Base-by-base conservation (phyloP, 2,797 vertebrate genomes). In the Lithobates pipiens region DNA sequence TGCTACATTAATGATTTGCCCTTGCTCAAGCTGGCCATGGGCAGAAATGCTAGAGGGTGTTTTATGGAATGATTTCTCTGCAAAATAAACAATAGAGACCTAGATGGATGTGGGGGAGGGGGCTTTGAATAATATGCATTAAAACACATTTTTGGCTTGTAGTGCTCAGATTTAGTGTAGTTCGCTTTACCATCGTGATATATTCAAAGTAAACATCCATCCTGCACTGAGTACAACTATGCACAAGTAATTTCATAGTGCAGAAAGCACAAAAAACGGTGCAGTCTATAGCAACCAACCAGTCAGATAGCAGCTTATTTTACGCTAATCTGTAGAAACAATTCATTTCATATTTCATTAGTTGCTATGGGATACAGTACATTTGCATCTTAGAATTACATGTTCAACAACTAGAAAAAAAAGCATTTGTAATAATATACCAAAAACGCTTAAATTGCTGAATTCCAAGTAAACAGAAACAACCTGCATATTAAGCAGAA, bases 401-500 rank as follows among this genome's bases (percentile, higher is more conserved):
- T 21, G 61, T 65, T 8, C 23, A 25, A 54, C 50, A 15, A 54
- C 50, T 54, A 54, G 50, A 54, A 54, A 54, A 42, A 72, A 39
- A 39, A 72, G 23, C 18, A 39, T 72, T 39, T 72, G 36, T 72
- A 73, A 73, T 25, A 34, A 44, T n/a, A 25, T 15, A 44, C 34
- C 3, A 23, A 73, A n/a, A 13, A 65, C 61, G n/a, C 23, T 25
- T 25, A 65, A 25, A 65, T 8, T 65, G n/a, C 23, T 65, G 61
- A 65, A 25, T 65, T 65, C 61, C n/a, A 65, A 11, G 71, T 42
- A 44, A 73, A 73, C n/a, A 73, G 39, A 23, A 21, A 72, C 61
- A 72, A 10, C n/a, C 71, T 73, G 71, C 71, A 42, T 44, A 39
- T 25, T 73, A 73, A 73, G 71, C 39, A 73, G 71, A 72, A n/a